phyloP scores from a whole-genome alignment of 2,797 vertebrate genomes.

The Coregonus sp. region DNA sequence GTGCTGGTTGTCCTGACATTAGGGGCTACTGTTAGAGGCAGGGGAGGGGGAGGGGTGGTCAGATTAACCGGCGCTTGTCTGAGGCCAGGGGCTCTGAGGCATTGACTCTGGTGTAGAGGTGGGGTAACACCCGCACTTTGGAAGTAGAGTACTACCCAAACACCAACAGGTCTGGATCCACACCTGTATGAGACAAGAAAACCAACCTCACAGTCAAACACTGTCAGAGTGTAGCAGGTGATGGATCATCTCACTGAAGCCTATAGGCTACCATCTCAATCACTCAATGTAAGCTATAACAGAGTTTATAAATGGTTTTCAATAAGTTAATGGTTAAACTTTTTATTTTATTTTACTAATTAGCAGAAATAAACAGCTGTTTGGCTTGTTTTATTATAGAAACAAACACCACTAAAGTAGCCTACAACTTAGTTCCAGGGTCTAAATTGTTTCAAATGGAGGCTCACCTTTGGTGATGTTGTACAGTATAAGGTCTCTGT shows the following conservation, averaged over 20 bases:
- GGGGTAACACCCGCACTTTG: constrained; percentile 67
- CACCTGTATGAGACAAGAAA: constrained; percentile 68
- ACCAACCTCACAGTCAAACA: not conserved
- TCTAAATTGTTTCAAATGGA: not conserved
- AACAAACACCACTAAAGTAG: not conserved
- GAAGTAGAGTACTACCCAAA: constrained; percentile 83
- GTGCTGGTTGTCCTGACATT: not conserved
- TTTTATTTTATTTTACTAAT: not conserved
- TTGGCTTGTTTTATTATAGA: not conserved
- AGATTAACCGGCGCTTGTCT: constrained; percentile 76
- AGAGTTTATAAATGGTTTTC: not conserved
- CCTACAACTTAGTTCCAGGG: not conserved
- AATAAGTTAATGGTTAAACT: not conserved
- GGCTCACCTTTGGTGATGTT: constrained; percentile 87
- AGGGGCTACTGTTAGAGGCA: too few species aligned
- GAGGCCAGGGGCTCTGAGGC: constrained; percentile 66
- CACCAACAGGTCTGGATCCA: constrained; percentile 91
- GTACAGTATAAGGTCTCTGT: constrained; percentile 83
- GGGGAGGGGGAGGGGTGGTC: constrained; percentile 32
- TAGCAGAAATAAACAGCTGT: not conserved
- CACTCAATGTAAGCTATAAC: not conserved
- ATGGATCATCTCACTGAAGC: not conserved
- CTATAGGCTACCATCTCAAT: not conserved
- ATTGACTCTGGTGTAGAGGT: constrained; percentile 70
- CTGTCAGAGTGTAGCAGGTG: not conserved